Base-by-base conservation (phyloP, 2,113 vertebrate genomes). In the Rhipidura dahli region DNA sequence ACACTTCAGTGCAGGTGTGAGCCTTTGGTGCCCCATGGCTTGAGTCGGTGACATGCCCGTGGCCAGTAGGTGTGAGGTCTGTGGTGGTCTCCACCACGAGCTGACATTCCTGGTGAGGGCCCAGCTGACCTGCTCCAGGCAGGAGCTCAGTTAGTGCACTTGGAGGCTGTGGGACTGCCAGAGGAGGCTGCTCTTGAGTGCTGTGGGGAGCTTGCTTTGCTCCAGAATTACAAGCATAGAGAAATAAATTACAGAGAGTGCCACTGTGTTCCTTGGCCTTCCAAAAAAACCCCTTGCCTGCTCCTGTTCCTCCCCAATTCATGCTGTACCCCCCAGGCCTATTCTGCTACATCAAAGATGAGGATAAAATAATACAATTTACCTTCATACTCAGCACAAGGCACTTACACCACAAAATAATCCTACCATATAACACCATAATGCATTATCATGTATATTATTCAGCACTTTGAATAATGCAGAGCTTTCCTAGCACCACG, bases 391-490 rank as follows among this genome's bases (percentile, higher is more conserved):
- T 65, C 53, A n/a, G 85, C 39, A 86, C 76, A 64, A 94, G 75
- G 84, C 92, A 89, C 44, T 90, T 80, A 83, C 7, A 33, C 56
- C 69, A 71, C 83, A 82, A 91, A 86, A 87, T 78, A 94, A 96
- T 93, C 89, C 80, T 33, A 76, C 79, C 80, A 87, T 73, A 84
- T 60, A 93, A 89, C 93, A 93, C 68, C 76, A 68, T 56, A 87
- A 90, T 69, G 69, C 72, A 89, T 96, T 94, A 90, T 84, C 92
- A 87, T 71, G 92, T 51, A 65, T 92, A 95, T 95, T 92, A 94
- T 92, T 87, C 94, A 90, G 83, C 88, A 94, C 69, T 94, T 93
- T 81, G 90, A 95, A 96, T 95, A 95, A 96, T 89, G 90, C 69
- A 90, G 89, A 92, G 85, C 83, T 88, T 89, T 95, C 68, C 93